Percentiles rank a stretch among this genome's conserved stretches.
phyloP scores from a whole-genome alignment of 2,797 vertebrate genomes.

The Gymnocypris eckloni region DNA sequence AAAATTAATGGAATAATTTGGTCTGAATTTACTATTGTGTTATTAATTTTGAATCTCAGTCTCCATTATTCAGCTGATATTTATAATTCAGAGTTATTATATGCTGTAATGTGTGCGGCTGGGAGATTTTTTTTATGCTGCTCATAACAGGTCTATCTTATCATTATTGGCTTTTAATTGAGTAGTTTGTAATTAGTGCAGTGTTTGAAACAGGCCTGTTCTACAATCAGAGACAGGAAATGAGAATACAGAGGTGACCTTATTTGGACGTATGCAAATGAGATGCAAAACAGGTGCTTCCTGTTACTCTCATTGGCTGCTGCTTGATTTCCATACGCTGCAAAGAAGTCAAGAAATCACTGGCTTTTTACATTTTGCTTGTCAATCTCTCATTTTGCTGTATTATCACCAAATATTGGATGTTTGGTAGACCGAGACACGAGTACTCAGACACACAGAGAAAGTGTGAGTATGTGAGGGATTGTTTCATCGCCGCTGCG shows the following conservation, averaged over 20 bases:
- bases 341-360: not conserved
- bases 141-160: not conserved
- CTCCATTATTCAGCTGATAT: not conserved
- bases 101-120: not conserved
- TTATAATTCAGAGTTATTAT: not conserved
- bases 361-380: too few relatives aligned
- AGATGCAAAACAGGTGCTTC: conserved; percentile 3
- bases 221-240: not conserved
- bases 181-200: not conserved
- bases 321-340: not conserved
- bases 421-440: too few relatives aligned
- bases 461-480: too few relatives aligned
- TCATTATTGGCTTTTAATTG: not conserved
- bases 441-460: too few relatives aligned
- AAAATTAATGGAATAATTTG: not conserved
- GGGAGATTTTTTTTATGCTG: not conserved
- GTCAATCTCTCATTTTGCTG: too few relatives aligned
- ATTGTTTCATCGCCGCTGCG: not conserved
- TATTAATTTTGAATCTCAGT: not conserved
- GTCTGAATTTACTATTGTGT: not conserved
- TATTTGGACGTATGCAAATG: conserved; percentile 1
- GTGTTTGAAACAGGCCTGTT: not conserved
- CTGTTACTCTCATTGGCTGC: not conserved
- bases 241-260: not conserved
- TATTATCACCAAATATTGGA: too few relatives aligned